Conservation (phyloP, 2,797 vertebrate genomes). For the Kryptolebias ocellatus region DNA sequence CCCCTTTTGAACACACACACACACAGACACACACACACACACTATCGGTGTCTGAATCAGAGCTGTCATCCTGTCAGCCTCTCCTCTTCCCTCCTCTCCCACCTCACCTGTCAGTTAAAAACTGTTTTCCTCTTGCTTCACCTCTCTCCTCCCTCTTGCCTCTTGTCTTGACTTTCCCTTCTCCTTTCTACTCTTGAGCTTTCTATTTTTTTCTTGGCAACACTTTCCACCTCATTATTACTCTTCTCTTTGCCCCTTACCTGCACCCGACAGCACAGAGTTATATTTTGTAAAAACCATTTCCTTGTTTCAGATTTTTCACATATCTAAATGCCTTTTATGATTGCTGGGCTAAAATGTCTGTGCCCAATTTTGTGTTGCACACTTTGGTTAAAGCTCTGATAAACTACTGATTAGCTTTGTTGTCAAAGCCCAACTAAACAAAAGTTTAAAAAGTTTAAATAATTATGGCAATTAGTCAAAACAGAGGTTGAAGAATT, state of each 20-base stretch:
- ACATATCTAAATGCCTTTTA: neutral
- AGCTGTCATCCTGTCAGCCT: conserved; percentile 78
- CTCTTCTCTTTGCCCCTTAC: conserved; percentile 16
- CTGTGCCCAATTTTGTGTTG: neutral
- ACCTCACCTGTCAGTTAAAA: conserved; percentile 74
- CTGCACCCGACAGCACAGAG: conserved; percentile 1
- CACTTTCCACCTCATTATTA: conserved; percentile 11
- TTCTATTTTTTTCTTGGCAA: conserved; percentile 1
- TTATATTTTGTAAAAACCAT: conserved; percentile 1
- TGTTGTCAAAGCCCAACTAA: too few relatives aligned
- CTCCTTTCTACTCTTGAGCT: conserved; percentile 35
- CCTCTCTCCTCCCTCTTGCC: conserved; percentile 46
- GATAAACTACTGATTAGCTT: too few relatives aligned
- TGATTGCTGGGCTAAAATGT: neutral
- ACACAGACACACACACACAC: conserved; percentile 16
- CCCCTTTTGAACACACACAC: conserved; percentile 57
- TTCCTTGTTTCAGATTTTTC: conserved; percentile 1
- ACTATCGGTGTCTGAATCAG: conserved; percentile 78
- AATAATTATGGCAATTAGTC: too few relatives aligned
- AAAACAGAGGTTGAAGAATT: too few relatives aligned
- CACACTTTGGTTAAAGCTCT: too few relatives aligned
- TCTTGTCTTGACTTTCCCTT: conserved; percentile 70
- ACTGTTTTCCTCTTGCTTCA: conserved; percentile 67
- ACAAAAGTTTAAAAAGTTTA: too few relatives aligned
- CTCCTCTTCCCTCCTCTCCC: conserved; percentile 59